Conservation (phyloP, 1,140 invertebrate species). For the Anadara kagoshimensis region DNA sequence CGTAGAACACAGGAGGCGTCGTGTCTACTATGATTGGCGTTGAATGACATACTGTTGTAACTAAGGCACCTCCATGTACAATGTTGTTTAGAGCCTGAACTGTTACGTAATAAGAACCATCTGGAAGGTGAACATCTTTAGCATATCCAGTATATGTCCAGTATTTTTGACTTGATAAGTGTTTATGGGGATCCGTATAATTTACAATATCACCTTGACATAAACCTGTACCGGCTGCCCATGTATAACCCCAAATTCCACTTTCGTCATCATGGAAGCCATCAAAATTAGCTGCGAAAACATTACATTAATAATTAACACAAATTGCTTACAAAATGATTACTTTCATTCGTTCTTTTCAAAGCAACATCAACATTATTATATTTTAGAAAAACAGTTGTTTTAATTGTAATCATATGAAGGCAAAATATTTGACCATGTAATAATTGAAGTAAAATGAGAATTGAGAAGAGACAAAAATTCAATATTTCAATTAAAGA, state of each 20-base stretch:
- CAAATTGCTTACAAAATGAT: too few species aligned
- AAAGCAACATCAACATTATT: too few species aligned
- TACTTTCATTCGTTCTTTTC: too few species aligned
- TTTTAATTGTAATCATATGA: too few species aligned
- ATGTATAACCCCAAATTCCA: constrained; percentile 58
- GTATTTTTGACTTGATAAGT: constrained; percentile 44
- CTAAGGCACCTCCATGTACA: constrained; percentile 55
- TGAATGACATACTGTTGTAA: constrained; percentile 61
- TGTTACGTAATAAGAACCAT: constrained; percentile 55
- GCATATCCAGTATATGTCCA: constrained; percentile 57
- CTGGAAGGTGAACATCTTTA: constrained; percentile 47
- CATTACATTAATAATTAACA: constrained; percentile 7
- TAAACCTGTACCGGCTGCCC: constrained; percentile 49
- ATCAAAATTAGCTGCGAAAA: constrained; percentile 58
- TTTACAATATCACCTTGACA: constrained; percentile 47
- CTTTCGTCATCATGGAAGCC: constrained; percentile 62
- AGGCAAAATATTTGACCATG: too few species aligned
- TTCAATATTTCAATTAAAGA: too few species aligned
- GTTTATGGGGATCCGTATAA: constrained; percentile 53
- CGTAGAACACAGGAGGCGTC: constrained; percentile 51
- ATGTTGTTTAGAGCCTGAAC: constrained; percentile 58
- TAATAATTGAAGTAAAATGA: too few species aligned
- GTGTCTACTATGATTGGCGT: constrained; percentile 57
- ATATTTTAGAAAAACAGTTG: too few species aligned
- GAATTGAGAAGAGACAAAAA: too few species aligned